These are phyloP conservation scores for Ennomos quercinarius DNA, from an alignment of 2,888 invertebrate genomes.

Conservation along the genomic window DNA sequence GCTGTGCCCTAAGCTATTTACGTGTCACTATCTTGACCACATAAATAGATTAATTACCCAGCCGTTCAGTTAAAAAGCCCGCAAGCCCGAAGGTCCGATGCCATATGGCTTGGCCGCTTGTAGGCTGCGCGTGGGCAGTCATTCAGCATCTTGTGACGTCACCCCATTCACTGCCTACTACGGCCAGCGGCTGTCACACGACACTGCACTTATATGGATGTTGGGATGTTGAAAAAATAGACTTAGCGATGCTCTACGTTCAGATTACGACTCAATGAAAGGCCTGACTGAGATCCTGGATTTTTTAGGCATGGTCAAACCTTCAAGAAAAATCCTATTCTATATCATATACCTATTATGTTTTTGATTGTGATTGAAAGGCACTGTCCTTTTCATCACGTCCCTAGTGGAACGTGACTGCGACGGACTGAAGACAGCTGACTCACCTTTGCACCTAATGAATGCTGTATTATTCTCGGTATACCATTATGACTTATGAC, in stretches of 20 bases:
- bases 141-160: conserved; percentile 60
- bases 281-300: too few relatives aligned
- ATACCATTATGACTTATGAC: too few relatives aligned
- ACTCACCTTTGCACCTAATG: conserved; percentile 4
- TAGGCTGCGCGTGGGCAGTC: conserved; percentile 54
- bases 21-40: conserved; percentile 19
- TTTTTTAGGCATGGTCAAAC: too few relatives aligned
- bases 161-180: conserved; percentile 63
- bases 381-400: conserved; percentile 1
- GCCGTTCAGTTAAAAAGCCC: background rate
- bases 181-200: conserved; percentile 36
- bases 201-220: conserved; percentile 28
- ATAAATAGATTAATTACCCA: conserved; percentile 12
- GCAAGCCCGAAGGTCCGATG: conserved; percentile 22
- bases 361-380: conserved; percentile 1
- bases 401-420: conserved; percentile 17
- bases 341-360: too few relatives aligned
- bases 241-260: too few relatives aligned
- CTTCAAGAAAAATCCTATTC: too few relatives aligned
- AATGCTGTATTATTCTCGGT: too few relatives aligned
- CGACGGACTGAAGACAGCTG: conserved; percentile 10
- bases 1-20: background rate
- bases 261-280: too few relatives aligned
- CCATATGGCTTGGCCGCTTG: conserved; percentile 58
- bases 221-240: conserved; percentile 5